Conservation (phyloP, 1,140 invertebrate species). For the Berghia stephanieae region DNA sequence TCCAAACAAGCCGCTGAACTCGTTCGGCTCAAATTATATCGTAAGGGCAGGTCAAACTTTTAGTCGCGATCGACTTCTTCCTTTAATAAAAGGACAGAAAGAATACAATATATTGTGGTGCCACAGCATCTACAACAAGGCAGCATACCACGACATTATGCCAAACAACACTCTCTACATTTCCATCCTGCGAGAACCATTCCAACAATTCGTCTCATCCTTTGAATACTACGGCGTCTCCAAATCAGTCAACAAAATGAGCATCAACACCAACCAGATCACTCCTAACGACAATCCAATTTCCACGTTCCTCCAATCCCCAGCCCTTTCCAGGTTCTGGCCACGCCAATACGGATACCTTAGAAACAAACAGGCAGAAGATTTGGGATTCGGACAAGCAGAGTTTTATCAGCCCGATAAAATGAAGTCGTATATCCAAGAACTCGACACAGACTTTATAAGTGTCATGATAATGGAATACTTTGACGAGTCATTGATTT, state of each 20-base stretch:
- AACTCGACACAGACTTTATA: slow-evolving; percentile 48
- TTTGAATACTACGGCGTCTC: slow-evolving; percentile 46
- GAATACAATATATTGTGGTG: slow-evolving; percentile 49
- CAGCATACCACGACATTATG: slow-evolving; percentile 42
- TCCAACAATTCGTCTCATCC: slow-evolving; percentile 51
- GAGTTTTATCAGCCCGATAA: slow-evolving; percentile 37
- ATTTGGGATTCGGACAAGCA: slow-evolving; percentile 44
- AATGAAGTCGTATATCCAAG: slow-evolving; percentile 41
- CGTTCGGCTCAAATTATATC: slow-evolving; percentile 35
- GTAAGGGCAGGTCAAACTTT: slow-evolving; percentile 29
- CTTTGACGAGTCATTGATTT: slow-evolving; percentile 57
- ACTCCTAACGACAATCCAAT: slow-evolving; percentile 16
- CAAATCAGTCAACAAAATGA: slow-evolving; percentile 9
- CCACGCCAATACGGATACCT: slow-evolving; percentile 32
- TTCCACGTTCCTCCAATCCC: background rate
- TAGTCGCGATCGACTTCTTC: slow-evolving; percentile 26
- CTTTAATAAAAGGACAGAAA: slow-evolving; percentile 26
- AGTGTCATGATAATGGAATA: slow-evolving; percentile 57
- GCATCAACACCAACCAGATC: background rate
- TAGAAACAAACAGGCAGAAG: slow-evolving; percentile 51
- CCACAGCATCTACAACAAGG: slow-evolving; percentile 46
- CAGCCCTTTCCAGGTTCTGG: background rate
- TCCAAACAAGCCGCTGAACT: slow-evolving; percentile 26
- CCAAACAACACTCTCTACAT: slow-evolving; percentile 48
- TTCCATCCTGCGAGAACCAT: slow-evolving; percentile 51